phyloP scores from a whole-genome alignment of 2,113 vertebrate genomes.

The Otis tarda region DNA sequence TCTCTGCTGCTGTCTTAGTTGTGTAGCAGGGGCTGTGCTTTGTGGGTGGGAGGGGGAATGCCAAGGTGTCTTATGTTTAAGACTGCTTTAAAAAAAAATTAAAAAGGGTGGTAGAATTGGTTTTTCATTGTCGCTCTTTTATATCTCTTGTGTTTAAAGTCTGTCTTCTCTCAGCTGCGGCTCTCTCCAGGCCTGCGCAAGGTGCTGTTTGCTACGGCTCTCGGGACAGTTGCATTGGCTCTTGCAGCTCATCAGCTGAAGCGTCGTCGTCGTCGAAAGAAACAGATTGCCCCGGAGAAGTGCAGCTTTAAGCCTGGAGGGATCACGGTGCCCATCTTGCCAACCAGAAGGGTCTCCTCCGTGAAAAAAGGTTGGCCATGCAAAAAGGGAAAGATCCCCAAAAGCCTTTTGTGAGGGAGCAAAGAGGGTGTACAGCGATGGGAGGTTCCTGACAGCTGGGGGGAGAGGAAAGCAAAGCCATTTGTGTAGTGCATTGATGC shows the following conservation, averaged over 20 bases:
- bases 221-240: conserved; percentile 92
- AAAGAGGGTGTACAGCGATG: rapidly evolving
- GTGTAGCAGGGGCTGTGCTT: not conserved
- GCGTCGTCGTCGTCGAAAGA: conserved; percentile 88
- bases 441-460: not conserved
- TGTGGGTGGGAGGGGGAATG: not conserved
- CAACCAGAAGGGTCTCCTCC: conserved; percentile 81
- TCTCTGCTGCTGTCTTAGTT: not conserved
- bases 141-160: conserved; percentile 74
- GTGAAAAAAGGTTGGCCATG: conserved; percentile 86
- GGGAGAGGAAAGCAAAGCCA: not conserved
- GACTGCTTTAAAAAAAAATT: not conserved
- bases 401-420: not conserved
- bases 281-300: conserved; percentile 78
- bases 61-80: not conserved
- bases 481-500: rapidly evolving
- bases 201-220: conserved; percentile 93
- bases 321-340: conserved; percentile 82
- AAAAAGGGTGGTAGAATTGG: not conserved
- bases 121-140: conserved; percentile 23
- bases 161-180: conserved; percentile 92
- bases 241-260: conserved; percentile 95
- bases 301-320: conserved; percentile 76
- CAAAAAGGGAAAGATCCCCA: not conserved
- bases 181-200: conserved; percentile 91